Evolutionary conservation across 2,113 vertebrate species (phyloP), one percentile per base, ranked within the genome.

Genomic region (Ailuropoda melanoleuca): DNA sequence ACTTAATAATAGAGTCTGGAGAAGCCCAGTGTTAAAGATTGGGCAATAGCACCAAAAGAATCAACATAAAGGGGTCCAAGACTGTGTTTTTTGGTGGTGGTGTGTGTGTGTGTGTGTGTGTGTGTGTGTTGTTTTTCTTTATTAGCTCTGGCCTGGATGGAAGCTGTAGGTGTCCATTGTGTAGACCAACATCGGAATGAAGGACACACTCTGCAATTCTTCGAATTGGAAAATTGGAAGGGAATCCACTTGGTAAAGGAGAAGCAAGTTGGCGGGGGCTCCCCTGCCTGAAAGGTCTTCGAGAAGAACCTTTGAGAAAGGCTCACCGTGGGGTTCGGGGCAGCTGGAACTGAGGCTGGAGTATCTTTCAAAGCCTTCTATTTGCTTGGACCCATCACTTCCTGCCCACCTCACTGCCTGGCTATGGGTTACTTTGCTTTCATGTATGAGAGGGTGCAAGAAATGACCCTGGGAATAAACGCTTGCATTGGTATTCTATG

Each of bases 271-370:
- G 10, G 39, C 14, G 55, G 21, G 9, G 15, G 1, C 17, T 58
- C 6, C 29, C 8, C 26, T 83, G 14, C 13, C 53, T 72, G 34
- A 70, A 83, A 75, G 8, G 1, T 66, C 43, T 9, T 48, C 9
- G 14, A 77, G 26, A 31, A 77, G 43, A 75, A 75, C 23, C 15
- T 24, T 21, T 48, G n/a, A 53, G 18, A 86, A 96, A 74, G 8
- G 17, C 24, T 60, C n/a, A 1, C 26, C 17, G 1, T 43, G 15
- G 17, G 37, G 3, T 46, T 86, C 14, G 3, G 0, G 4, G 18
- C 19, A 84, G 70, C 3, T 9, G n/a, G 6, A 83, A 53, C 18
- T 60, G 26, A 83, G 14, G 1, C 23, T 50, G 8, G 14, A 15
- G 17, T 85, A 34, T n/a, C 53, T 58, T 24, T 70, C 60, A 84